These are phyloP conservation scores for Automeris io DNA, from an alignment of 2,888 invertebrate species.

Conservation along the genomic window DNA sequence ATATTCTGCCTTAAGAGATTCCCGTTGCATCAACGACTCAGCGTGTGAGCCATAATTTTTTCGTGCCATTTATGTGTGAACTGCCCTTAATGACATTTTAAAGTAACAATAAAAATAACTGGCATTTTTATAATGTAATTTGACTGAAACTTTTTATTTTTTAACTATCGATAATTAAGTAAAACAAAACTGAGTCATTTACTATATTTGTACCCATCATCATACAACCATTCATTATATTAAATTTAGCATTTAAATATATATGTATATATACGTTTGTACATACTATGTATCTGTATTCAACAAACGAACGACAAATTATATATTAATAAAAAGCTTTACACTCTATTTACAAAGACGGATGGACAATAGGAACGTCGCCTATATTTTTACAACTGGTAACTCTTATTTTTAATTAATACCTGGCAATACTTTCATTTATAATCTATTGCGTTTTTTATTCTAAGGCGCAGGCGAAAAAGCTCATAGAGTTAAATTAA, in stretches of 20 bases:
- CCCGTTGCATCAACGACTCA: no score
- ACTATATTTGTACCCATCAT: background rate
- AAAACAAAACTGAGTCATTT: background rate
- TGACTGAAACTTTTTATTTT: no score
- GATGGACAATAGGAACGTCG: constrained; percentile 11
- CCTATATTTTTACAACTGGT: constrained; percentile 1
- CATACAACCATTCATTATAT: background rate
- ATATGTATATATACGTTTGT: constrained; percentile 13
- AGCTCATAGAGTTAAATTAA: background rate
- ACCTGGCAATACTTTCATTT: background rate
- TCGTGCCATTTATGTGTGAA: no score
- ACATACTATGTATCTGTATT: constrained; percentile 18
- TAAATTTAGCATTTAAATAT: background rate
- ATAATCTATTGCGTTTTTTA: background rate
- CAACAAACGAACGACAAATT: constrained; percentile 18
- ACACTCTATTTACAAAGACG: constrained; percentile 23
- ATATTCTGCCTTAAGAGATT: no score
- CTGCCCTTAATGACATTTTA: no score
- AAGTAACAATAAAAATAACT: no score
- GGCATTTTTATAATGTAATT: no score
- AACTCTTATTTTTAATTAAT: background rate
- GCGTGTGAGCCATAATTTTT: no score
- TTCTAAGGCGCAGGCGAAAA: background rate
- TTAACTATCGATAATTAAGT: no score
- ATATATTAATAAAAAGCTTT: constrained; percentile 20